Evolutionary conservation across 2,113 vertebrate genomes (phyloP).

Genomic region (Dasyornis broadbenti): DNA sequence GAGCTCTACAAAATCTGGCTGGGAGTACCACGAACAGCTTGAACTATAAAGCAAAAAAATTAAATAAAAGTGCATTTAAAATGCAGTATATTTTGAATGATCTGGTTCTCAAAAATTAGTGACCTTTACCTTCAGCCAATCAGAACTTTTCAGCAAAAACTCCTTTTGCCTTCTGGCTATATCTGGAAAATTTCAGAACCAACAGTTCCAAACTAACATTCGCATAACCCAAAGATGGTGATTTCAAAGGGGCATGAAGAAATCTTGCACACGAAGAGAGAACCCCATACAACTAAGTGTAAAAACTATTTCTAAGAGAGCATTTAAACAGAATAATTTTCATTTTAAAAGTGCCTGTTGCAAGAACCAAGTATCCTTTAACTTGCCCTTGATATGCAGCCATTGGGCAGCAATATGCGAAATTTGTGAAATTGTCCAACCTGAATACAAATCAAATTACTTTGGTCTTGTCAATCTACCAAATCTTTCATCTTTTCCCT

Average conservation of each 20-base stretch:
- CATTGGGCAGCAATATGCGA: neutral
- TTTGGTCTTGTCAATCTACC: conserved; percentile 41
- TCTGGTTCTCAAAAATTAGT: neutral
- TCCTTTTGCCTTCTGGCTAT: neutral
- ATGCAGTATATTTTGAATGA: neutral
- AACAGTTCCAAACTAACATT: neutral
- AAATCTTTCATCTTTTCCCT: conserved; percentile 57
- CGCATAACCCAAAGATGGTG: neutral
- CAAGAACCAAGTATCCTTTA: neutral
- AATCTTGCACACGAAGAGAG: neutral
- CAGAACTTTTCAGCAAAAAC: neutral
- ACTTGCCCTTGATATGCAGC: neutral
- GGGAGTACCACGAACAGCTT: neutral
- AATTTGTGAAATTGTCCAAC: neutral
- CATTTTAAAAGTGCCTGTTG: neutral
- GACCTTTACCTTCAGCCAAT: neutral
- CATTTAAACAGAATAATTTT: neutral
- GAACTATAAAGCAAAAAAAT: neutral
- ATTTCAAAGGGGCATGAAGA: neutral
- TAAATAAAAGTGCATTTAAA: neutral
- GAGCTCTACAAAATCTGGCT: neutral
- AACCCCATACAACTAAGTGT: neutral
- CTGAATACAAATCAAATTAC: conserved; percentile 56
- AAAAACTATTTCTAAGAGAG: neutral
- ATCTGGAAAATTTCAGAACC: neutral